Conservation (phyloP, 2,113 vertebrate species). For the Podarcis cretensis region DNA sequence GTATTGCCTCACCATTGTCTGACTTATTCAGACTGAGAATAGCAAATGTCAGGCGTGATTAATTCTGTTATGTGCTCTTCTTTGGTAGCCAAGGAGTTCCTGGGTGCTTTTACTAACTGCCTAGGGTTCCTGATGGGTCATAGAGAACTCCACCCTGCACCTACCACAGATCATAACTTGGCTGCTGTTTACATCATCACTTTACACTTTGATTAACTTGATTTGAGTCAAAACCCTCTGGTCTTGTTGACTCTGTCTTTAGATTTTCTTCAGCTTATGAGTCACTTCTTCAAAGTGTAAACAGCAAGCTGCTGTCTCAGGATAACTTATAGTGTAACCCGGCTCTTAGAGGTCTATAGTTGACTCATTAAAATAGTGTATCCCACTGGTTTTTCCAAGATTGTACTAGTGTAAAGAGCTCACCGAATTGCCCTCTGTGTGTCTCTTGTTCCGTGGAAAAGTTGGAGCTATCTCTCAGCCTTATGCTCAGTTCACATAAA, state of each 20-base stretch:
- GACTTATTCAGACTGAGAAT: not conserved
- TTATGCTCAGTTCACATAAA: not conserved
- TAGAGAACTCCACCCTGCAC: not conserved
- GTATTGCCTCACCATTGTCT: not conserved
- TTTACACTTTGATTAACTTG: not conserved
- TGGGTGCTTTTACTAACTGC: not conserved
- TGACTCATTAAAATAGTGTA: not conserved
- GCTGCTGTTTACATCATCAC: not conserved
- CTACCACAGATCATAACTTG: not conserved
- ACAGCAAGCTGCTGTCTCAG: not conserved
- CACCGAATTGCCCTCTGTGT: not conserved
- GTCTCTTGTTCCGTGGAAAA: slow-evolving; percentile 5
- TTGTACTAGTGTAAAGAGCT: not conserved
- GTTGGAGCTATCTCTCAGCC: not conserved
- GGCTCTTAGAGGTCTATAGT: not conserved
- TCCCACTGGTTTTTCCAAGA: not conserved
- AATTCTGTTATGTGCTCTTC: not conserved
- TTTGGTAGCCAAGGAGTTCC: not conserved
- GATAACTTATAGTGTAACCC: not conserved
- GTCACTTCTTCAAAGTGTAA: not conserved
- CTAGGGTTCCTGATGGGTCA: not conserved
- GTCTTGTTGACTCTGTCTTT: not conserved
- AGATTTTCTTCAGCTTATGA: not conserved
- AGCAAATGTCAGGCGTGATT: not conserved
- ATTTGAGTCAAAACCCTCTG: not conserved